phyloP scores from a whole-genome alignment of 2,888 invertebrate species.

The Cephus spinipes region DNA sequence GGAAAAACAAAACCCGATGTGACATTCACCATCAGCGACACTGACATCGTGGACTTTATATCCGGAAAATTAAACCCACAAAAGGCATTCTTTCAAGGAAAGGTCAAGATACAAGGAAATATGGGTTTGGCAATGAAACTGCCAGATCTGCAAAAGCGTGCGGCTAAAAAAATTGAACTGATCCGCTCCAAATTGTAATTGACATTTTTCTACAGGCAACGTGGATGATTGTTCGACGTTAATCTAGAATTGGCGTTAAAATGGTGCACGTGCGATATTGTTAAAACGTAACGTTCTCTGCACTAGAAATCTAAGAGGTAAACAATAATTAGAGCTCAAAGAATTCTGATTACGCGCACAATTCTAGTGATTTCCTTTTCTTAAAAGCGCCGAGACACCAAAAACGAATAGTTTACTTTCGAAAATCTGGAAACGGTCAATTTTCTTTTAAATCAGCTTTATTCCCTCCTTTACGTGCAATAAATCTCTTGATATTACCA shows the following conservation, averaged over 20 bases:
- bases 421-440: background rate
- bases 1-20: constrained; percentile 87
- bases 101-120: constrained; percentile 95
- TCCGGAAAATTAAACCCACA: constrained; percentile 94
- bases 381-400: background rate
- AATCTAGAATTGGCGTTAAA: background rate
- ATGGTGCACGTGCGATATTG: background rate
- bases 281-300: background rate
- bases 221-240: background rate
- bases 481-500: background rate
- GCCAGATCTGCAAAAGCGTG: constrained; percentile 82
- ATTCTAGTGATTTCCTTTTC: background rate
- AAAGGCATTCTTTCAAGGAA: constrained; percentile 96
- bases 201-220: background rate
- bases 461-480: background rate
- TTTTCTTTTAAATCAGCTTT: background rate
- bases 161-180: constrained; percentile 79
- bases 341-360: background rate
- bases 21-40: constrained; percentile 89
- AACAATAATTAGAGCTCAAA: background rate
- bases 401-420: background rate
- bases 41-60: constrained; percentile 88
- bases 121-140: constrained; percentile 97
- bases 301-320: background rate
- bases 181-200: constrained; percentile 81